phyloP scores from a whole-genome alignment of 2,888 invertebrate genomes.

The Neoscelio sp. region DNA sequence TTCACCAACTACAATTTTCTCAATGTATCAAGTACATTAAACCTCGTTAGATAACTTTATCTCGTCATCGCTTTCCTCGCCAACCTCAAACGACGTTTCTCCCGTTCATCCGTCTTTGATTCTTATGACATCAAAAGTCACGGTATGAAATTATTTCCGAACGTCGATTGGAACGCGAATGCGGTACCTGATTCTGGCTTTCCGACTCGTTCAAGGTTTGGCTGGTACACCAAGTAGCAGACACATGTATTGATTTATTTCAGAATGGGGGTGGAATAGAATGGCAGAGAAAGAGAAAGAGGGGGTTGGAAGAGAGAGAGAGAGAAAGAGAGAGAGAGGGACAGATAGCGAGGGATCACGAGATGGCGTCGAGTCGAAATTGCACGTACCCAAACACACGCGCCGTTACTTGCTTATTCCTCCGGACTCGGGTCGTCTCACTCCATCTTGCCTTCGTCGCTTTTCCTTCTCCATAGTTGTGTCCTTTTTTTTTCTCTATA shows the following conservation, averaged over 20 bases:
- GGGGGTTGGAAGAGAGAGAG: constrained; percentile 44
- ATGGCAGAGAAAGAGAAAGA: constrained; percentile 44
- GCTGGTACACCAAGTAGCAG: constrained; percentile 79
- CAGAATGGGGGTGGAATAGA: constrained; percentile 72
- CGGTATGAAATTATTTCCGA: background rate
- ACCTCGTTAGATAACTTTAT: background rate
- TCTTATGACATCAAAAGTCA: background rate
- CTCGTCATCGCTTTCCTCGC: background rate
- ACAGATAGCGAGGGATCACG: constrained; percentile 31
- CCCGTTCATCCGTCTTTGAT: background rate
- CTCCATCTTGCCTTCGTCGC: constrained; percentile 17
- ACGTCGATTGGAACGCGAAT: background rate
- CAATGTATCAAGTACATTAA: background rate
- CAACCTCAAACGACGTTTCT: background rate
- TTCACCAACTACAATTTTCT: background rate
- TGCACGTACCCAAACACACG: constrained; percentile 9
- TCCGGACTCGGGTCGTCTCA: constrained; percentile 42
- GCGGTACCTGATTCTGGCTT: constrained; percentile 34
- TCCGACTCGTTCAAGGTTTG: constrained; percentile 74
- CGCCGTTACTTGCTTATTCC: constrained; percentile 31
- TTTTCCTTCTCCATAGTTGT: constrained; percentile 31
- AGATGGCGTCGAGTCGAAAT: constrained; percentile 40
- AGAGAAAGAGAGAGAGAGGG: constrained; percentile 32
- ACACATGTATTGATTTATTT: constrained; percentile 83
- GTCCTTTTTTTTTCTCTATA: constrained; percentile 8